A percentile compares a stretch with the other conserved stretches of the same genome.
These are phyloP conservation scores for Odontomachus brunneus DNA, from an alignment of 1,140 invertebrate species.

Conservation along the genomic window DNA sequence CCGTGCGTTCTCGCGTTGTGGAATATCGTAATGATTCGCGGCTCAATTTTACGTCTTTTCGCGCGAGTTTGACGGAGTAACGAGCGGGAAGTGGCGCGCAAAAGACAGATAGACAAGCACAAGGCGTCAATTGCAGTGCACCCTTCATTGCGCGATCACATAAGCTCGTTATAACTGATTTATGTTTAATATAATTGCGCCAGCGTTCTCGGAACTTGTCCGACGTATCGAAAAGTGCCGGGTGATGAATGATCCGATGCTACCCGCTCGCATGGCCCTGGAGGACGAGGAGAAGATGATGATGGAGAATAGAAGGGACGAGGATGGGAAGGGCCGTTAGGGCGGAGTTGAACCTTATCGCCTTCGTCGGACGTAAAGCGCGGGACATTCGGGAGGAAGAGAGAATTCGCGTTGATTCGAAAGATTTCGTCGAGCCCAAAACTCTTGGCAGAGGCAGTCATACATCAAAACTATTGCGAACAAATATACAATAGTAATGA, in stretches of 20 bases:
- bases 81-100: too few species aligned
- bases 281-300: conserved; percentile 68
- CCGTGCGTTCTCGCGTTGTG: neutral
- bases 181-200: conserved; percentile 80
- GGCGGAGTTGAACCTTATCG: conserved; percentile 58
- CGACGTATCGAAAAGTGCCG: conserved; percentile 71
- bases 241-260: conserved; percentile 75
- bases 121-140: conserved; percentile 57
- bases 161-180: conserved; percentile 79
- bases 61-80: conserved; percentile 11
- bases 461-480: neutral
- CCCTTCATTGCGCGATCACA: conserved; percentile 61
- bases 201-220: conserved; percentile 71
- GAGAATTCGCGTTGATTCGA: neutral
- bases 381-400: neutral
- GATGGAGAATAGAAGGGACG: conserved; percentile 64
- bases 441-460: neutral
- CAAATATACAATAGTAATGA: neutral
- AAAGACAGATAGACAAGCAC: conserved; percentile 43
- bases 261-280: conserved; percentile 58
- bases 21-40: neutral
- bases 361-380: neutral
- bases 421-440: neutral
- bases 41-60: conserved; percentile 11
- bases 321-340: conserved; percentile 53